Evolutionary conservation across 2,113 vertebrate species (phyloP).

Genomic region (Corythoichthys haematopterus): DNA sequence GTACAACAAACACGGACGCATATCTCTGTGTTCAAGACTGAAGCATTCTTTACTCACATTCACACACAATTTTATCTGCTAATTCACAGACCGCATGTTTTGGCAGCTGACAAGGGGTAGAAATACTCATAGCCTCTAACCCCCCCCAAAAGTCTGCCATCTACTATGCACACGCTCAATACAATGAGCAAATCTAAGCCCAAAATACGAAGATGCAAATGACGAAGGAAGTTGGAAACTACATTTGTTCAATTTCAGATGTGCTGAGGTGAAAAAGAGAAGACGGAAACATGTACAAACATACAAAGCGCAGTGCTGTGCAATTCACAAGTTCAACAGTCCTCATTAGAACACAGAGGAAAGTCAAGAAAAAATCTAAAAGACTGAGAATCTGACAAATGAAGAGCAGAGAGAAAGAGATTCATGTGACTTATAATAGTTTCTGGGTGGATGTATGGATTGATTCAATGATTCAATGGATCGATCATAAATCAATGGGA

Average conservation of each 20-base stretch:
- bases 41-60: conserved; percentile 34
- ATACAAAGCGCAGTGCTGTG: not conserved
- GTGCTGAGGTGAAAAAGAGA: conserved; percentile 39
- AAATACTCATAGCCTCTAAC: conserved; percentile 38
- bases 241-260: conserved; percentile 61
- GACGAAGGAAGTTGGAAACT: conserved; percentile 71
- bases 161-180: conserved; percentile 46
- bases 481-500: not conserved
- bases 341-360: conserved; percentile 61
- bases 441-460: not conserved
- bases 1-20: conserved; percentile 65
- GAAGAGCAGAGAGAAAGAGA: conserved; percentile 2
- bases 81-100: conserved; percentile 77
- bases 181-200: conserved; percentile 19
- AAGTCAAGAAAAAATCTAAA: not conserved
- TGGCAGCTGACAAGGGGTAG: conserved; percentile 73
- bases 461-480: not conserved
- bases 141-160: conserved; percentile 45
- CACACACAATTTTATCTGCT: conserved; percentile 83
- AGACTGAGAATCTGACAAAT: conserved; percentile 1
- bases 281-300: conserved; percentile 11
- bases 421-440: not conserved
- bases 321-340: conserved; percentile 60
- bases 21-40: conserved; percentile 68
- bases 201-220: conserved; percentile 49